Conservation (phyloP, 1,140 invertebrate genomes). For the Andricus grossulariae region DNA sequence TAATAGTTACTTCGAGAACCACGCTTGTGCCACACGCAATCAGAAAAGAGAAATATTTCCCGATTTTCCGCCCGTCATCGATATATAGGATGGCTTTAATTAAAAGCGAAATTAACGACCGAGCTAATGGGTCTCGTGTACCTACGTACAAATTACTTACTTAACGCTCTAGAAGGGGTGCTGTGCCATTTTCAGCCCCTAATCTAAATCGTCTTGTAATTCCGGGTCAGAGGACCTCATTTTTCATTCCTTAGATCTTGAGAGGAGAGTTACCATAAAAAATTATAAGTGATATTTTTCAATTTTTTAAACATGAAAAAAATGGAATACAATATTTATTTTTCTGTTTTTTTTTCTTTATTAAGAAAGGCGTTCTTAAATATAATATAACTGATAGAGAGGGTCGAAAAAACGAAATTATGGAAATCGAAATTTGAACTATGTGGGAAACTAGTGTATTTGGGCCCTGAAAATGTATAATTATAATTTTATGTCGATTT, state of each 20-base stretch:
- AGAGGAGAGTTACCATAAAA: not conserved
- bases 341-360: too few species aligned
- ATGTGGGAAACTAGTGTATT: too few species aligned
- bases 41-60: constrained; percentile 31
- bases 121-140: constrained; percentile 35
- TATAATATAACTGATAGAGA: too few species aligned
- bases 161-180: constrained; percentile 15
- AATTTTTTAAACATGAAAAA: too few species aligned
- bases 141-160: constrained; percentile 29
- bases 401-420: too few species aligned
- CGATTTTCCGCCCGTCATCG: constrained; percentile 30
- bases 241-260: constrained; percentile 6
- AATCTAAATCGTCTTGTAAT: constrained; percentile 25
- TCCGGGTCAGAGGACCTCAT: constrained; percentile 24
- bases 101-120: constrained; percentile 47
- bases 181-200: constrained; percentile 19
- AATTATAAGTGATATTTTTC: not conserved
- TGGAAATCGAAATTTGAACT: too few species aligned
- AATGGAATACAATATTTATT: too few species aligned
- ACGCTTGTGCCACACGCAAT: not conserved
- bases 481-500: too few species aligned
- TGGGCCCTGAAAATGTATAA: too few species aligned
- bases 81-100: constrained; percentile 44
- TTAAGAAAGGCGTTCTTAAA: too few species aligned
- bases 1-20: not conserved